phyloP scores from a whole-genome alignment of 2,888 invertebrate species.

The Antheraea assamensis region DNA sequence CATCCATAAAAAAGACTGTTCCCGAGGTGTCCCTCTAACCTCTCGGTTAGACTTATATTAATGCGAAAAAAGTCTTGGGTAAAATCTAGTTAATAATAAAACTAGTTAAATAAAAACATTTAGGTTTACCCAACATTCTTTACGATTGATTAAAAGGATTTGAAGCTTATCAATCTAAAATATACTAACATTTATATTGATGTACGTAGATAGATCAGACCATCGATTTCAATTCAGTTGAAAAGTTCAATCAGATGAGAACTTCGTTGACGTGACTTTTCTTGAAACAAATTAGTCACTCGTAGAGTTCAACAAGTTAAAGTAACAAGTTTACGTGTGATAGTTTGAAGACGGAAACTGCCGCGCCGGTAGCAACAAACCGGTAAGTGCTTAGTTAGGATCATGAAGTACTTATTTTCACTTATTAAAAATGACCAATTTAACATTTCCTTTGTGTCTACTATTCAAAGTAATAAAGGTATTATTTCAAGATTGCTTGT shows the following conservation, averaged over 20 bases:
- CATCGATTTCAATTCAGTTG: neutral
- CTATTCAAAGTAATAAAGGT: no score
- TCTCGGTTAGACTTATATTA: no score
- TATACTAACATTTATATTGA: neutral
- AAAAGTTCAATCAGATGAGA: neutral
- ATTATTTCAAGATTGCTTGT: no score
- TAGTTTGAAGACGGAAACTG: slow-evolving; percentile 34
- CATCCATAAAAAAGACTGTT: no score
- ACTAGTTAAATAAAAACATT: no score
- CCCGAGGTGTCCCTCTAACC: no score
- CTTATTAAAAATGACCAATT: neutral
- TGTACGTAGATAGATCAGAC: neutral
- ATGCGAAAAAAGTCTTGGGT: no score
- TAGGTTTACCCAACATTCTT: no score
- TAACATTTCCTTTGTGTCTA: no score
- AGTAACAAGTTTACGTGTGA: slow-evolving; percentile 25
- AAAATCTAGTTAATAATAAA: no score
- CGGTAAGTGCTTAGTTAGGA: neutral
- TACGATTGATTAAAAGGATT: no score
- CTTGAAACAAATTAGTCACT: slow-evolving; percentile 21
- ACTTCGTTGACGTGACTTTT: neutral
- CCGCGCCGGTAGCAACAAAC: slow-evolving; percentile 8
- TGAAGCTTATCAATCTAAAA: no score
- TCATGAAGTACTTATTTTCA: neutral
- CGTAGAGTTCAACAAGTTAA: slow-evolving; percentile 31